Percentiles rank a stretch among this genome's conserved stretches.
These are phyloP conservation scores for Drosophila prosaltans DNA, from an alignment of 1,140 invertebrate genomes.

Conservation along the genomic window DNA sequence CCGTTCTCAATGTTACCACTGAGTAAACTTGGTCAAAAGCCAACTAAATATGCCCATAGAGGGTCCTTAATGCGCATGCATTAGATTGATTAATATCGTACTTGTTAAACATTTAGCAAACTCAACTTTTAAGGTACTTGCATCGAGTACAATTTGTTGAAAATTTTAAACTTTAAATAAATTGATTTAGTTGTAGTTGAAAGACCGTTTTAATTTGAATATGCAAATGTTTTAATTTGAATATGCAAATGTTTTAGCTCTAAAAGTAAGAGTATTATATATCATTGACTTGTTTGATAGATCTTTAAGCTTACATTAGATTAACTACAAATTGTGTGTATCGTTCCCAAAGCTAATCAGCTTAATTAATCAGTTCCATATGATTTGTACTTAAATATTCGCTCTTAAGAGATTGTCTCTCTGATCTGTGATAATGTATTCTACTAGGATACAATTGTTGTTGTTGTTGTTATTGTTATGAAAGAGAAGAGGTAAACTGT, in stretches of 20 bases:
- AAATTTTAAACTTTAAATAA: no score
- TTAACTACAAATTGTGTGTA: not conserved
- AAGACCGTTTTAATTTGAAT: no score
- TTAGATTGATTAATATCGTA: not conserved
- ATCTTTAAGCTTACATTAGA: no score
- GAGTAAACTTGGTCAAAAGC: slow-evolving; percentile 39
- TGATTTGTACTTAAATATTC: not conserved
- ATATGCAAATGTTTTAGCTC: no score
- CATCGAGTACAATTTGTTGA: not conserved
- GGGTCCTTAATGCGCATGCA: slow-evolving; percentile 33
- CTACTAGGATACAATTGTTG: not conserved
- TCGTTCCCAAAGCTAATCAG: not conserved
- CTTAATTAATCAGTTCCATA: not conserved
- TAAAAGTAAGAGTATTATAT: no score
- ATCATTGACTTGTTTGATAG: no score
- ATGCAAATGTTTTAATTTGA: no score
- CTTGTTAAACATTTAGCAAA: not conserved
- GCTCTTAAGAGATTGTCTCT: not conserved
- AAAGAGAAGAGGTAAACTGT: slow-evolving; percentile 23
- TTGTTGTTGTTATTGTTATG: slow-evolving; percentile 2
- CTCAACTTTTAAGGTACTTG: not conserved
- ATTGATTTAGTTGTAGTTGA: no score
- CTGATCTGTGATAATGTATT: slow-evolving; percentile 1
- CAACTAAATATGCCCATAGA: slow-evolving; percentile 54
- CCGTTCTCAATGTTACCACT: slow-evolving; percentile 40